Conservation (phyloP, 2,888 invertebrate species). For the Neocrepidodera transversa region DNA sequence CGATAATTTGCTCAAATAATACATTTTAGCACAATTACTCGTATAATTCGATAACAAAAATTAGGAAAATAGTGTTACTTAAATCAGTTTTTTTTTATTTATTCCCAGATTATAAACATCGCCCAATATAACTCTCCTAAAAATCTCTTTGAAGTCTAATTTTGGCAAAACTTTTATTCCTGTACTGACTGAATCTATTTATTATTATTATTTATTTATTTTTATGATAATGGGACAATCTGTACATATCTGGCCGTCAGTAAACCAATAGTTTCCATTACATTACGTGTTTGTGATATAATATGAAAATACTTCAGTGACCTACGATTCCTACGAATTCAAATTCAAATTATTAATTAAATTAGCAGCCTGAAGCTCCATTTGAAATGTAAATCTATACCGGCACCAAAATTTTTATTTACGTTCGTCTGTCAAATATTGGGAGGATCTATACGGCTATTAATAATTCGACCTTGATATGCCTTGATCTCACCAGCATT, state of each 20-base stretch:
- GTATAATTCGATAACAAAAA: too few species aligned
- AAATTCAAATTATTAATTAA: constrained; percentile 21
- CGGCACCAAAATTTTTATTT: constrained; percentile 12
- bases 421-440: constrained; percentile 15
- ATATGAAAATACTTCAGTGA: neutral
- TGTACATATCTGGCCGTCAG: neutral
- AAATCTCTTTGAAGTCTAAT: too few species aligned
- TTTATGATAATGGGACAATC: neutral
- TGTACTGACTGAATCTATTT: too few species aligned
- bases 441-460: constrained; percentile 17
- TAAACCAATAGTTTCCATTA: neutral
- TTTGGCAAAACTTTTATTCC: too few species aligned
- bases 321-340: too few species aligned
- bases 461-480: constrained; percentile 20
- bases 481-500: neutral
- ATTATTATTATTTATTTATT: too few species aligned
- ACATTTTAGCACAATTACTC: too few species aligned
- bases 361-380: constrained; percentile 1
- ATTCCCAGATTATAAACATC: too few species aligned
- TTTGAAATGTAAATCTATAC: constrained; percentile 15
- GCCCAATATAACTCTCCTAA: too few species aligned
- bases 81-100: too few species aligned
- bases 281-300: neutral
- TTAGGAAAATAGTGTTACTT: too few species aligned
- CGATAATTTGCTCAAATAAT: too few species aligned